Conservation (phyloP, 2,797 vertebrate genomes). For the Microhierax caerulescens region DNA sequence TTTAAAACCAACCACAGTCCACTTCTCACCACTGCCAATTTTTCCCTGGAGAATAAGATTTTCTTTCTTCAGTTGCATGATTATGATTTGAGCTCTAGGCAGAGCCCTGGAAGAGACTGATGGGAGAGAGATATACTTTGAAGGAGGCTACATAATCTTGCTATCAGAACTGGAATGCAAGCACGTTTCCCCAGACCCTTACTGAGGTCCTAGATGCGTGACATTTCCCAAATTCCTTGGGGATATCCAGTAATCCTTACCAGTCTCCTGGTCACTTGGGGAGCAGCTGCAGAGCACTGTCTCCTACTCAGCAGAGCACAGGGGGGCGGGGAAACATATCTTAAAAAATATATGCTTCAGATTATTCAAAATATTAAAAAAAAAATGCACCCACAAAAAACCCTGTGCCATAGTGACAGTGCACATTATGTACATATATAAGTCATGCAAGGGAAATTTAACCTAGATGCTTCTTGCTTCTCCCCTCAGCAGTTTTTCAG, state of each 20-base stretch:
- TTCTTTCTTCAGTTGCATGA: neutral
- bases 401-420: neutral
- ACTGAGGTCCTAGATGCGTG: neutral
- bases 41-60: neutral
- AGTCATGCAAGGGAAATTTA: neutral
- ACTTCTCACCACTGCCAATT: neutral
- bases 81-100: neutral
- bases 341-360: neutral
- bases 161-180: neutral
- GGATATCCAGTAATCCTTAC: neutral
- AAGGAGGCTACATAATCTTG: neutral
- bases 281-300: neutral
- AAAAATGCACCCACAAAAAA: neutral
- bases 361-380: neutral
- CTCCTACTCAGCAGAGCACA: neutral
- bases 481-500: neutral
- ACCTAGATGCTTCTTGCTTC: neutral
- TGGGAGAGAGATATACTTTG: neutral
- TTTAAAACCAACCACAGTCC: neutral
- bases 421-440: neutral
- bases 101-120: neutral
- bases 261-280: neutral
- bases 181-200: neutral
- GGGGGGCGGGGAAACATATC: neutral
- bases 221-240: constrained; percentile 20